Percentiles rank a stretch among this genome's conserved stretches.
These are phyloP conservation scores for Enoplolaimus lenunculus DNA, from an alignment of 2,888 invertebrate genomes.

Conservation along the genomic window DNA sequence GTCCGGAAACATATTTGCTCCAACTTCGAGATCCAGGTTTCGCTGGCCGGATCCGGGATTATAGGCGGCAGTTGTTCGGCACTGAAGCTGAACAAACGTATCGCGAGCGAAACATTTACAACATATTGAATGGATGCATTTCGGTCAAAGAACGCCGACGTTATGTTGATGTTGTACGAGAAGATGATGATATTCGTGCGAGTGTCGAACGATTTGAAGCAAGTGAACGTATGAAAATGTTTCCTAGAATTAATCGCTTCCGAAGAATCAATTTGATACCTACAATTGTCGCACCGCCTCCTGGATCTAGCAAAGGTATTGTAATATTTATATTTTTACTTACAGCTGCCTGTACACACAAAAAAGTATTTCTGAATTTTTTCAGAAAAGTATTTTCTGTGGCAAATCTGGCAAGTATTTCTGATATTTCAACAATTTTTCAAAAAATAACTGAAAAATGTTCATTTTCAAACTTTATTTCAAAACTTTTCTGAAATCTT, in stretches of 20 bases:
- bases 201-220: not conserved
- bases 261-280: not conserved
- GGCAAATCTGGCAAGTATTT: no score
- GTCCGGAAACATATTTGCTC: conserved; percentile 85
- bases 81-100: not conserved
- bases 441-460: no score
- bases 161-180: conserved; percentile 22
- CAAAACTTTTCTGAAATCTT: no score
- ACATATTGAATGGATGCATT: conserved; percentile 14
- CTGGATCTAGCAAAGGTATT: not conserved
- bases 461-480: no score
- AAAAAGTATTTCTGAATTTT: no score
- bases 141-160: conserved; percentile 21
- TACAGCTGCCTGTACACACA: no score
- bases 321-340: no score
- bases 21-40: conserved; percentile 84
- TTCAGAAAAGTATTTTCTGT: no score
- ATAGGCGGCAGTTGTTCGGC: conserved; percentile 24
- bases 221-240: not conserved
- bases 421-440: no score
- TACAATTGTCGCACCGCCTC: not conserved
- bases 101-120: not conserved
- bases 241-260: not conserved
- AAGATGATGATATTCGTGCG: conserved; percentile 3
- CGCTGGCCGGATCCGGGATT: conserved; percentile 51